Conservation (phyloP, 2,113 vertebrate genomes). For the Lophotis ruficrista region DNA sequence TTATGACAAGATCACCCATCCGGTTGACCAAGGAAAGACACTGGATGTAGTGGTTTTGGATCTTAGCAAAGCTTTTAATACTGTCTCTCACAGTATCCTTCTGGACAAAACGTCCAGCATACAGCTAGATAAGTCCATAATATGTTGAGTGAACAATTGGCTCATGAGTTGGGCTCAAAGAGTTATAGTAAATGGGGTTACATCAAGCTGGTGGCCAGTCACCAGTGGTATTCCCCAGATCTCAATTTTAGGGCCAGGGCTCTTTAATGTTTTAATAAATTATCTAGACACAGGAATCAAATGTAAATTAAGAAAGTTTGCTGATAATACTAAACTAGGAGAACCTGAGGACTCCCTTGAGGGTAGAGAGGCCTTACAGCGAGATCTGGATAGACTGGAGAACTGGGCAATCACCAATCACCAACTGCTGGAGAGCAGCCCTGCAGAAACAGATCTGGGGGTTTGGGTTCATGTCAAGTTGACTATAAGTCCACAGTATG, state of each 20-base stretch:
- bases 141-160: accelerated
- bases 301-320: not conserved
- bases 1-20: not conserved
- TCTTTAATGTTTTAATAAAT: not conserved
- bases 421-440: not conserved
- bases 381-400: not conserved
- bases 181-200: not conserved
- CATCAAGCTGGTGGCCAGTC: not conserved
- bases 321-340: not conserved
- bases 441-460: not conserved
- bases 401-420: not conserved
- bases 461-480: not conserved
- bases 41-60: not conserved
- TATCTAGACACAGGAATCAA: not conserved
- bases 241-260: not conserved
- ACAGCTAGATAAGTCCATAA: not conserved
- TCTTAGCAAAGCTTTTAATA: not conserved
- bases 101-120: not conserved
- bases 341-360: not conserved
- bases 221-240: not conserved
- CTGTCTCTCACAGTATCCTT: not conserved
- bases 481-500: not conserved
- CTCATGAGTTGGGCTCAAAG: not conserved
- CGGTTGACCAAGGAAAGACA: not conserved
- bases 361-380: not conserved